Conservation (phyloP, 2,888 invertebrate species). For the Cephus pulcher region DNA sequence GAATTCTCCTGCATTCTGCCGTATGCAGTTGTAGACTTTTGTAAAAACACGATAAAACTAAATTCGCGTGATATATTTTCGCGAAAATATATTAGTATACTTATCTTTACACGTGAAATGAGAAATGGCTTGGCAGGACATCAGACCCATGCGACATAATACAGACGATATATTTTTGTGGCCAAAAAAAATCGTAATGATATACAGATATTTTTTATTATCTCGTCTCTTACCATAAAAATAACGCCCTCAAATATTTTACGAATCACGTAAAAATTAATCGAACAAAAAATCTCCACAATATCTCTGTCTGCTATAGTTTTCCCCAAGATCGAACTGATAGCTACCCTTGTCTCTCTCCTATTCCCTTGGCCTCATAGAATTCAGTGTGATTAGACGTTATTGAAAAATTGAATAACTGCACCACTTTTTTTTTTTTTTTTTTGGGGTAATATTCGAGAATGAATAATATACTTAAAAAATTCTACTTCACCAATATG, state of each 20-base stretch:
- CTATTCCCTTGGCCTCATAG: not conserved
- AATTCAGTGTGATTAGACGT: not conserved
- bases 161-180: not conserved
- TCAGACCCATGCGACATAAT: not conserved
- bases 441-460: too few relatives aligned
- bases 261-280: not conserved
- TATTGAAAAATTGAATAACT: not conserved
- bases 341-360: not conserved
- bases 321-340: not conserved
- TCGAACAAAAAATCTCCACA: not conserved
- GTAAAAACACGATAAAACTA: not conserved
- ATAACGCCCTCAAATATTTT: not conserved
- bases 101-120: not conserved
- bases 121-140: not conserved
- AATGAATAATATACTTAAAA: not conserved
- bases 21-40: not conserved
- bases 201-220: not conserved
- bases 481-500: not conserved
- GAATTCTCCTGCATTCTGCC: too few relatives aligned
- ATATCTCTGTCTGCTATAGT: not conserved
- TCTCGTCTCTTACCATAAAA: not conserved
- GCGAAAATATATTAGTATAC: not conserved
- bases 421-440: too few relatives aligned
- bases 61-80: not conserved
- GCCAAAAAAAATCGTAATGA: not conserved